A percentile compares a stretch with the other conserved stretches of the same genome.
Conservation (phyloP, 1,140 invertebrate species). For the Drosophila lacteicornis region DNA sequence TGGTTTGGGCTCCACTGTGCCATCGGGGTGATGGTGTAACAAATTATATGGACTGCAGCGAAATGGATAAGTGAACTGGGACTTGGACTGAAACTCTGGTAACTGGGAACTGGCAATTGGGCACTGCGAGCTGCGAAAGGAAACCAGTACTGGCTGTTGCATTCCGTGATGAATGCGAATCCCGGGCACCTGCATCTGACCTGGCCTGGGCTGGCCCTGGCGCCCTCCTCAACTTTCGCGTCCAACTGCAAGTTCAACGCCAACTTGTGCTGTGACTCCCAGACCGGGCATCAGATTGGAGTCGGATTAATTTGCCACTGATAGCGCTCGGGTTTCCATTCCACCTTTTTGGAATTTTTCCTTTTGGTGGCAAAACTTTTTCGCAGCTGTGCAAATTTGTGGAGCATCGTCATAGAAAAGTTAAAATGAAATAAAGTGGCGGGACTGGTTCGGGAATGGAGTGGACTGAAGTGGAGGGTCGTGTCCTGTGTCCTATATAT, state of each 20-base stretch:
- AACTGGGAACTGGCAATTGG: slow-evolving; percentile 10
- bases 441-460: slow-evolving; percentile 11
- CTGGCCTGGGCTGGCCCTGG: not conserved
- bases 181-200: slow-evolving; percentile 23
- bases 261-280: slow-evolving; percentile 39
- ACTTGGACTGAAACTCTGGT: slow-evolving; percentile 39
- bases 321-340: slow-evolving; percentile 41
- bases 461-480: slow-evolving; percentile 29
- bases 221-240: slow-evolving; percentile 9
- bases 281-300: slow-evolving; percentile 45
- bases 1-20: not conserved
- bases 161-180: slow-evolving; percentile 67
- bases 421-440: slow-evolving; percentile 63
- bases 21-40: slow-evolving; percentile 34
- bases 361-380: slow-evolving; percentile 46
- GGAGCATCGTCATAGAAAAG: slow-evolving; percentile 57
- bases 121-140: slow-evolving; percentile 5
- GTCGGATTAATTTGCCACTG: slow-evolving; percentile 66
- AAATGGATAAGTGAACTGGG: slow-evolving; percentile 77
- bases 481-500: slow-evolving; percentile 14
- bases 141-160: slow-evolving; percentile 39
- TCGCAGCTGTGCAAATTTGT: slow-evolving; percentile 61
- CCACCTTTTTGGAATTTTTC: slow-evolving; percentile 1
- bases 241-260: slow-evolving; percentile 33
- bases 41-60: slow-evolving; percentile 56